phyloP scores from a whole-genome alignment of 1,140 invertebrate genomes.

The Procambarus virginalis region DNA sequence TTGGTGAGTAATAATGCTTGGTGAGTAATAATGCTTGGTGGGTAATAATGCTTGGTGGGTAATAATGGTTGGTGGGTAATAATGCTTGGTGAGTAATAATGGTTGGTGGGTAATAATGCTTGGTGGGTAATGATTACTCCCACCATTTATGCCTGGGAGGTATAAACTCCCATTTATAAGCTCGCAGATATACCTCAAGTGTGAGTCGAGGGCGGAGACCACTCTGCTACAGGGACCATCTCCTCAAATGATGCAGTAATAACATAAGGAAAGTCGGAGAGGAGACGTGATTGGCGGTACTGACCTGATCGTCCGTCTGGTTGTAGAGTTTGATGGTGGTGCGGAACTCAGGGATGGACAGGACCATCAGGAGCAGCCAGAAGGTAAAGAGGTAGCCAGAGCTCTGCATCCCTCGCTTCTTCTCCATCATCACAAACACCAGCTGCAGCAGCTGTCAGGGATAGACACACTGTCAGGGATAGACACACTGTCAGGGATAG shows the following conservation, averaged over 20 bases:
- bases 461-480: too few relatives aligned
- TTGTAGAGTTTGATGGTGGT: not conserved
- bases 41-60: too few relatives aligned
- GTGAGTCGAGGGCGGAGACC: too few relatives aligned
- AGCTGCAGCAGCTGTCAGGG: slow-evolving; percentile 79
- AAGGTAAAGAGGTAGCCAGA: slow-evolving; percentile 91
- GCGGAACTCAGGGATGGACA: slow-evolving; percentile 80
- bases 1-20: too few relatives aligned
- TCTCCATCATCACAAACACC: slow-evolving; percentile 83
- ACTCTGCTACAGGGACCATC: not conserved
- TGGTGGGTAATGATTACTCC: too few relatives aligned
- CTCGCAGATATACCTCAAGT: too few relatives aligned
- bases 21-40: too few relatives aligned
- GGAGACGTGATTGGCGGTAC: not conserved
- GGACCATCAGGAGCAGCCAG: slow-evolving; percentile 85
- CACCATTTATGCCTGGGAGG: not conserved
- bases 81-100: too few relatives aligned
- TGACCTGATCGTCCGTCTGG: not conserved
- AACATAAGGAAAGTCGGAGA: too few relatives aligned
- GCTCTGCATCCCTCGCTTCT: slow-evolving; percentile 86
- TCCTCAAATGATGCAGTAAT: not conserved
- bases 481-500: too few relatives aligned
- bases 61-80: too few relatives aligned
- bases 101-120: too few relatives aligned
- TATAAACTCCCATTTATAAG: not conserved